Evolutionary conservation across 30 jellyfish, hydroid and myxozoan genomes (phyloP), one percentile per base, ranked within the genome.

Genomic region (Cassiopea andromeda): DNA sequence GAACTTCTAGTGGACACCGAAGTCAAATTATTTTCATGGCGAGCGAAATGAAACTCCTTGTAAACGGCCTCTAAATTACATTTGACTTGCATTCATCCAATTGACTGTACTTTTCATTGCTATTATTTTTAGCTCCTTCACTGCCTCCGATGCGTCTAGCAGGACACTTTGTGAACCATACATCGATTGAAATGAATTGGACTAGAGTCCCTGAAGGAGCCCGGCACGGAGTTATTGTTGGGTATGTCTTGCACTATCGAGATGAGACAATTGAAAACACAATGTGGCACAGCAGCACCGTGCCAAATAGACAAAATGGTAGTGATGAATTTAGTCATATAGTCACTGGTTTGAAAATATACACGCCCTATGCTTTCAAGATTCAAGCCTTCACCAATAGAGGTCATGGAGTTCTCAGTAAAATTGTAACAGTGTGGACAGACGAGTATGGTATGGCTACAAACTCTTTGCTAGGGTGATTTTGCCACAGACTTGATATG

Each of bases 371-470:
- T 49, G 15, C 27, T 10, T 48, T 87, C 84, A 61, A 50, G 48
- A 73, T 87, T 13, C 69, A 73, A 16, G 94, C 80, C 14, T 87
- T 58, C 75, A 87, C 94, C 1, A 2, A 58, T 46, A 67, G 48
- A 64, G 89, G 83, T 44, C 84, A 50, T 6, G 94, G 94, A 8
- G 83, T 75, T 2, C 64, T 66, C 48, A 71, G 88, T 46, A 75
- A 60, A 13, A 48, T 61, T 68, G 74, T 87, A 44, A 87, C 89
- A 1, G 79, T 87, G 3, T 73, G 94, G 88, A 87, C 94, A 46
- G 94, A 87, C 50, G 94, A 87, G 7, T 64, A 60, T 68, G 44
- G 94, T 87, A 60, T n/a, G 92, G 69, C 50, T 48, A 44, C 69
- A 84, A 77, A 84, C 84, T 14, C 38, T 6, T 84, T 44, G 66